phyloP scores from a whole-genome alignment of 2,888 invertebrate genomes.

The Zaprionus lineosus region DNA sequence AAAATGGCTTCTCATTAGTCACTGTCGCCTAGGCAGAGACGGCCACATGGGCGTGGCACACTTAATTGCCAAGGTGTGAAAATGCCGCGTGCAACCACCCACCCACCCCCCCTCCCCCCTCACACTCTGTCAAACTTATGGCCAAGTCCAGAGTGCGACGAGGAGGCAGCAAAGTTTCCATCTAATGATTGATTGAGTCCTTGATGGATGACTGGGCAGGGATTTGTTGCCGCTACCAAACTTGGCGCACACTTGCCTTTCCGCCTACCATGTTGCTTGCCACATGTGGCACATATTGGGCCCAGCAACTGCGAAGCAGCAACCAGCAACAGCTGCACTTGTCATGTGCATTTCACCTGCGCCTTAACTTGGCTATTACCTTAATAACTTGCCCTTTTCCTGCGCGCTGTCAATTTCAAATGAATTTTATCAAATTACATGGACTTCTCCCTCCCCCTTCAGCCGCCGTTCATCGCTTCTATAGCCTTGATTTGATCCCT shows the following conservation, averaged over 20 bases:
- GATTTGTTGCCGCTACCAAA: constrained; percentile 8
- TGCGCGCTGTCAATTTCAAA: constrained; percentile 47
- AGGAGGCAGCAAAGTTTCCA: constrained; percentile 43
- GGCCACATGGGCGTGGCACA: constrained; percentile 22
- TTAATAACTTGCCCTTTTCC: constrained; percentile 74
- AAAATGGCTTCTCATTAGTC: constrained; percentile 76
- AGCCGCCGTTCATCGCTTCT: too few species aligned
- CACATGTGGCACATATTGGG: constrained; percentile 27
- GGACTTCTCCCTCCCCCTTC: too few species aligned
- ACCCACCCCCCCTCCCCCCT: too few species aligned
- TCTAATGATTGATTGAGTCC: constrained; percentile 71
- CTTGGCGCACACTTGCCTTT: neutral
- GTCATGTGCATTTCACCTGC: constrained; percentile 72
- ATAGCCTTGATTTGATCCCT: too few species aligned
- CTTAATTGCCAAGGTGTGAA: constrained; percentile 75
- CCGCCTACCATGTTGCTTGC: neutral
- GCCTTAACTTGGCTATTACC: constrained; percentile 49
- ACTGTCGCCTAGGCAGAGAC: constrained; percentile 67
- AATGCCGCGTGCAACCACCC: constrained; percentile 31
- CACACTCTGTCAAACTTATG: too few species aligned
- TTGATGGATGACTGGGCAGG: constrained; percentile 63
- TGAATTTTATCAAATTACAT: constrained; percentile 31
- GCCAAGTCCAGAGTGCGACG: neutral
- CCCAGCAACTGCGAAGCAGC: constrained; percentile 3
- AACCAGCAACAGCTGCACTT: constrained; percentile 72